Evolutionary conservation across 2,888 invertebrate species (phyloP).

Genomic region (Tinea semifulvella): DNA sequence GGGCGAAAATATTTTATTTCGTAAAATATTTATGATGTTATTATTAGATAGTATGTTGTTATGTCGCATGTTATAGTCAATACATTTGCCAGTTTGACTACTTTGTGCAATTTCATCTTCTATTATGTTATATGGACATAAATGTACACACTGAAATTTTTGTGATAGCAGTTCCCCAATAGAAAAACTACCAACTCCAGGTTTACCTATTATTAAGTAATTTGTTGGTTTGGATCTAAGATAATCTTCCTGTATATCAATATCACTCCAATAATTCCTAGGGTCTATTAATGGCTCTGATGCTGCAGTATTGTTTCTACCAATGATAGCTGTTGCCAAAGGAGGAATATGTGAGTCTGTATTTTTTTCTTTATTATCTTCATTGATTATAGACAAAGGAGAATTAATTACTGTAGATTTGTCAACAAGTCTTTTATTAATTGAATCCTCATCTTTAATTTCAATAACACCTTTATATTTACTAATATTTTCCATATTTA

Average conservation of each 20-base stretch:
- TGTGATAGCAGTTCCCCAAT: slow-evolving; percentile 66
- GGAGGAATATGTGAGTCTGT: slow-evolving; percentile 22
- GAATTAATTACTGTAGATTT: slow-evolving; percentile 28
- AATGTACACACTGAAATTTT: slow-evolving; percentile 64
- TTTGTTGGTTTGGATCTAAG: slow-evolving; percentile 60
- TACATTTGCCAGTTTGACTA: slow-evolving; percentile 63
- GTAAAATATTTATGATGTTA: slow-evolving; percentile 57
- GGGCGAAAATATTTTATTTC: slow-evolving; percentile 55
- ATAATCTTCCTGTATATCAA: slow-evolving; percentile 56
- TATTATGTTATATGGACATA: slow-evolving; percentile 65
- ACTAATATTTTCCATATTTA: slow-evolving; percentile 29
- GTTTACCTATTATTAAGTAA: slow-evolving; percentile 69
- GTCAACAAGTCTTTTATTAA: slow-evolving; percentile 26
- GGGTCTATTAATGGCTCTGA: slow-evolving; percentile 28
- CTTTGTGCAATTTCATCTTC: slow-evolving; percentile 65
- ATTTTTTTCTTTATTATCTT: slow-evolving; percentile 22
- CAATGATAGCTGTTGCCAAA: slow-evolving; percentile 42
- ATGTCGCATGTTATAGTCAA: slow-evolving; percentile 64
- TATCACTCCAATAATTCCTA: slow-evolving; percentile 54
- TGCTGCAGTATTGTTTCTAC: slow-evolving; percentile 42
- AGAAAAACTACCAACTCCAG: slow-evolving; percentile 55
- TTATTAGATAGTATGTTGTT: slow-evolving; percentile 60
- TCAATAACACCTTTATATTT: slow-evolving; percentile 31
- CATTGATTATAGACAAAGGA: slow-evolving; percentile 18
- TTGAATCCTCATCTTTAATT: slow-evolving; percentile 29